Evolutionary conservation across 2,797 vertebrate genomes (phyloP), one percentile per base, ranked within the genome.

Genomic region (Neosalanx taihuensis): DNA sequence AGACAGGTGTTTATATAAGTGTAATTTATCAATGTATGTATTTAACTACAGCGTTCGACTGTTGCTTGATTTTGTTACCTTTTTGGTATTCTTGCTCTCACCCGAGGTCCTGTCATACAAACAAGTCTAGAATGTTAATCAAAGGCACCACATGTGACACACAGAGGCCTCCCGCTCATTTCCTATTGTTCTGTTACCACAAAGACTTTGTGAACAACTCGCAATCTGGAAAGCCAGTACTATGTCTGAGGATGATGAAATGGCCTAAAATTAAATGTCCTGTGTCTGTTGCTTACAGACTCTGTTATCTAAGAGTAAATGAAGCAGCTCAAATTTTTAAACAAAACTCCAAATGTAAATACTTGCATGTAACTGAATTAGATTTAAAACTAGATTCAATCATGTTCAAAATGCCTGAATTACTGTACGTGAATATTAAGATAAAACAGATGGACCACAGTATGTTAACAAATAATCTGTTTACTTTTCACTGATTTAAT

Each of bases 121-220:
- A 84, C 84, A 86, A 77, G 81, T 79, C 72, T 81, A 80, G 85
- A 85, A 90, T 89, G 90, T 90, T 91, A 93, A 92, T 92, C 88
- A 91, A 91, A 91, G 80, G 88, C 87, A 88, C 85, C 90, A 84
- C 90, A 89, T 90, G 91, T 90, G 90, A 91, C 90, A 89, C 83
- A 73, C 69, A 0, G 77, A 88, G 90, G 90, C 89, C 92, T 90
- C 91, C 90, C 59, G 85, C 90, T 91, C 86, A 84, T 84, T 86
- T 88, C 84, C 89, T 79, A 91, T 94, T 94, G 92, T 94, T 90
- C 89, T 84, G 85, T 33, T 63, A 68, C 83, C 88, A 94, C 92
- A 93, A 92, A 92, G 87, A 82, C 85, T 85, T 78, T n/a, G 84
- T 84, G 88, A 89, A 87, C 81, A 83, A 80, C 89, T 80, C 87